Percentiles rank a stretch among this genome's conserved stretches.
Evolutionary conservation across 2,888 invertebrate species (phyloP).

Genomic region (Pammene aurita): DNA sequence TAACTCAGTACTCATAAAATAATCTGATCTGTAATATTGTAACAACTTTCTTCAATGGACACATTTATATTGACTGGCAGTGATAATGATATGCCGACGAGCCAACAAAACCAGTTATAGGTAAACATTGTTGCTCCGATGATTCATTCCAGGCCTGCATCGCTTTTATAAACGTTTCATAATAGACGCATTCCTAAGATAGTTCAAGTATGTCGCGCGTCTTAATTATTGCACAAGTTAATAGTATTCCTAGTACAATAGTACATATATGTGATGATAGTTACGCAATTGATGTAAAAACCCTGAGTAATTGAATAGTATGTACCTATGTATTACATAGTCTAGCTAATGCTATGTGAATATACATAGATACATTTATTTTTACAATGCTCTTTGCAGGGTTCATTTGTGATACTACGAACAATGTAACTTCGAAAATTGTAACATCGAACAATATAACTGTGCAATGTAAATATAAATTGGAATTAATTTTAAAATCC

Average conservation of each 20-base stretch:
- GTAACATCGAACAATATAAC: too few species aligned
- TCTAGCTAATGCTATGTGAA: too few species aligned
- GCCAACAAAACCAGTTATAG: constrained; percentile 29
- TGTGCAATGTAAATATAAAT: too few species aligned
- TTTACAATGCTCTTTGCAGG: too few species aligned
- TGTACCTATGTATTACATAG: too few species aligned
- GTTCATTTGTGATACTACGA: too few species aligned
- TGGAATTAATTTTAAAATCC: too few species aligned
- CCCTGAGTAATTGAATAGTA: neutral
- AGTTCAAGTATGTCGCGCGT: constrained; percentile 26
- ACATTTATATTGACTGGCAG: constrained; percentile 8
- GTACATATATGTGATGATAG: neutral
- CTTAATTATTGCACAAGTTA: constrained; percentile 31
- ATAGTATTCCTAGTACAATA: constrained; percentile 10
- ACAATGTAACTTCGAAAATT: too few species aligned
- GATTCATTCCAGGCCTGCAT: constrained; percentile 39
- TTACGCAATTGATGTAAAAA: constrained; percentile 29
- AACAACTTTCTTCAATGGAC: constrained; percentile 14
- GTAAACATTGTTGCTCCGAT: constrained; percentile 38
- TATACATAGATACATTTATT: too few species aligned
- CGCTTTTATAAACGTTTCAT: constrained; percentile 39
- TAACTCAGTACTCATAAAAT: too few species aligned
- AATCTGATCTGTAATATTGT: neutral
- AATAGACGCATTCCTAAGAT: constrained; percentile 39
- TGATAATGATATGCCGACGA: constrained; percentile 34